Evolutionary conservation across 2,113 vertebrate species (phyloP).

Genomic region (Crotophaga sulcirostris): DNA sequence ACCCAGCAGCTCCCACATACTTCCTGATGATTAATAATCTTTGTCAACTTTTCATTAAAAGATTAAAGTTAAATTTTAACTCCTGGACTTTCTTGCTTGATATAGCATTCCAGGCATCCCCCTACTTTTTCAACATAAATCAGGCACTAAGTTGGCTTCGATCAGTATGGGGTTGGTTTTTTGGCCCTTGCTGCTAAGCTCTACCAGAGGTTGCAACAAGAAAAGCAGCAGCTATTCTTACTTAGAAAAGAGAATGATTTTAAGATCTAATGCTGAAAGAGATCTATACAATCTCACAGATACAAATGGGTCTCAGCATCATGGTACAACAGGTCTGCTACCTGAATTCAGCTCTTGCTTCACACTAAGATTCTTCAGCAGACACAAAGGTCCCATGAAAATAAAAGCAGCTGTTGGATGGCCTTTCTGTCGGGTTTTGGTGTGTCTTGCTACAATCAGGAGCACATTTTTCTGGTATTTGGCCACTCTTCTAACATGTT

Average conservation of each 20-base stretch:
- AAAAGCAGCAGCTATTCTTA: background rate
- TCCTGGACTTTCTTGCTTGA: background rate
- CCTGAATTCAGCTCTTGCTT: background rate
- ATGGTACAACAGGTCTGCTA: background rate
- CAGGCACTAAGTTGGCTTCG: background rate
- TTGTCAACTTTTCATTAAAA: background rate
- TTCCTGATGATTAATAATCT: background rate
- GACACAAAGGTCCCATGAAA: background rate
- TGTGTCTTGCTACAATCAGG: background rate
- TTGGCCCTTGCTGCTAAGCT: background rate
- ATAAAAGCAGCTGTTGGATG: background rate
- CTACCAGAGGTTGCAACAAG: background rate
- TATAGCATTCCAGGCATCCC: background rate
- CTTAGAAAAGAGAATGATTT: background rate
- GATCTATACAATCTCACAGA: background rate
- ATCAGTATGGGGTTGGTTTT: rapidly evolving
- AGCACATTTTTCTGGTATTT: rapidly evolving
- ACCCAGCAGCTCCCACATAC: background rate
- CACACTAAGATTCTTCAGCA: background rate
- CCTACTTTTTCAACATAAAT: background rate
- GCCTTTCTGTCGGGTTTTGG: background rate
- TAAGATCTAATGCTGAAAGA: background rate
- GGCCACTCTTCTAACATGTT: background rate
- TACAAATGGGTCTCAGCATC: background rate
- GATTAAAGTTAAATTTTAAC: background rate